Conservation (phyloP, 2,113 vertebrate species). For the Sander lucioperca region DNA sequence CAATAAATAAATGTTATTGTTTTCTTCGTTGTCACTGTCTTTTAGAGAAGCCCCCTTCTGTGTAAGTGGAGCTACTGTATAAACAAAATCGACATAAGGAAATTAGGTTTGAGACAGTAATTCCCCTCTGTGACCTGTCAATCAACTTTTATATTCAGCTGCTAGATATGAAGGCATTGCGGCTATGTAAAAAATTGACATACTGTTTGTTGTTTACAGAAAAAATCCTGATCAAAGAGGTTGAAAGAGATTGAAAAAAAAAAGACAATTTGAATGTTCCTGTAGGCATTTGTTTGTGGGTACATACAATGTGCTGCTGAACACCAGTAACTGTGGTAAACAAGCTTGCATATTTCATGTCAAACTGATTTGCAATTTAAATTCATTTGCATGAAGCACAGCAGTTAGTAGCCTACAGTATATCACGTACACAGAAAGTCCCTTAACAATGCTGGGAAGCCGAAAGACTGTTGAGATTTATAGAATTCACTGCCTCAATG, state of each 20-base stretch:
- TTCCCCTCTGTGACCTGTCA: constrained; percentile 34
- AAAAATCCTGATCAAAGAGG: constrained; percentile 50
- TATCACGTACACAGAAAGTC: constrained; percentile 6
- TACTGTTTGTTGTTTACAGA: constrained; percentile 28
- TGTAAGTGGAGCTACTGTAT: neutral
- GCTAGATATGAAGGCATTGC: constrained; percentile 3
- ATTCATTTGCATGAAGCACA: constrained; percentile 18
- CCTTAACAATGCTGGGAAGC: neutral
- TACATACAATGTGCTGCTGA: constrained; percentile 3
- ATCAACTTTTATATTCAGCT: constrained; percentile 30
- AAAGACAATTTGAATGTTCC: constrained; percentile 11
- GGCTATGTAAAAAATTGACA: constrained; percentile 8
- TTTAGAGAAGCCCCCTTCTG: neutral
- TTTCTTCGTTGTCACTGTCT: constrained; percentile 82
- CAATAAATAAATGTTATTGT: constrained; percentile 97
- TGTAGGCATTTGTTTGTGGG: constrained; percentile 50
- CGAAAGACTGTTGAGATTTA: neutral
- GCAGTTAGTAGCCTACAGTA: neutral
- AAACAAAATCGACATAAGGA: constrained; percentile 12
- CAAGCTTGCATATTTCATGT: constrained; percentile 53
- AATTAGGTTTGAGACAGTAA: constrained; percentile 31
- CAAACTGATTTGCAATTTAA: constrained; percentile 49
- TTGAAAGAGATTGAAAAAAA: constrained; percentile 4
- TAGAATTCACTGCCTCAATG: neutral
- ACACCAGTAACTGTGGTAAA: constrained; percentile 29